phyloP scores from a whole-genome alignment of 2,888 invertebrate genomes.

The Myathropa florea region DNA sequence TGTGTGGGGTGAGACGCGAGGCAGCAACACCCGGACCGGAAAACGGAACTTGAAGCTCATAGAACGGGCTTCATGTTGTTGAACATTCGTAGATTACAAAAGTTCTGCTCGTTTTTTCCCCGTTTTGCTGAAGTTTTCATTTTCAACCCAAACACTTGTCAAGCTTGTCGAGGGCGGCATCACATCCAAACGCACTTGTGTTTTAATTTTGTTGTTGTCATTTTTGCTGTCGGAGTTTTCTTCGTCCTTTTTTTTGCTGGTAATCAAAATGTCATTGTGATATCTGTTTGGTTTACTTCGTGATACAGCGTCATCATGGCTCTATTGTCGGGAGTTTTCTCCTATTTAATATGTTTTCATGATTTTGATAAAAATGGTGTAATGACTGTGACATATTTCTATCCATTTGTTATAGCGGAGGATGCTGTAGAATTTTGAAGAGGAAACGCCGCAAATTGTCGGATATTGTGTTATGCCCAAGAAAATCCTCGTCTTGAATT shows the following conservation, averaged over 20 bases:
- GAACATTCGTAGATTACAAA: constrained; percentile 20
- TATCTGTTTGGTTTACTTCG: constrained; percentile 30
- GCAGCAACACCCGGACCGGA: neutral
- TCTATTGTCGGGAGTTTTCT: constrained; percentile 29
- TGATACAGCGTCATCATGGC: constrained; percentile 24
- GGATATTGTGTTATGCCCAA: neutral
- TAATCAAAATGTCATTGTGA: constrained; percentile 48
- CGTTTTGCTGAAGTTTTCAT: constrained; percentile 31
- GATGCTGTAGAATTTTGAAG: neutral
- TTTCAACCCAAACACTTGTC: constrained; percentile 40
- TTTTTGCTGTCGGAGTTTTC: neutral
- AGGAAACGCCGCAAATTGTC: neutral
- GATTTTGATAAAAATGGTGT: constrained; percentile 34
- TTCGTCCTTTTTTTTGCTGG: neutral
- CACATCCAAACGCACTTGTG: constrained; percentile 34
- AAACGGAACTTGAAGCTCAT: constrained; percentile 13
- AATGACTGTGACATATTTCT: constrained; percentile 35
- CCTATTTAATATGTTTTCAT: constrained; percentile 28
- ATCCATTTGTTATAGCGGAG: neutral
- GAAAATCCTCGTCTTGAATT: no score
- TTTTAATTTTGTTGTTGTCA: constrained; percentile 20
- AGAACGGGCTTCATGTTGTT: constrained; percentile 4
- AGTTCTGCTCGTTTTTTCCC: constrained; percentile 5
- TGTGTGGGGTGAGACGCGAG: neutral
- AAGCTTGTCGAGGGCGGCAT: constrained; percentile 14